Evolutionary conservation across 2,888 invertebrate genomes (phyloP).

Genomic region (Perizoma affinitatum): DNA sequence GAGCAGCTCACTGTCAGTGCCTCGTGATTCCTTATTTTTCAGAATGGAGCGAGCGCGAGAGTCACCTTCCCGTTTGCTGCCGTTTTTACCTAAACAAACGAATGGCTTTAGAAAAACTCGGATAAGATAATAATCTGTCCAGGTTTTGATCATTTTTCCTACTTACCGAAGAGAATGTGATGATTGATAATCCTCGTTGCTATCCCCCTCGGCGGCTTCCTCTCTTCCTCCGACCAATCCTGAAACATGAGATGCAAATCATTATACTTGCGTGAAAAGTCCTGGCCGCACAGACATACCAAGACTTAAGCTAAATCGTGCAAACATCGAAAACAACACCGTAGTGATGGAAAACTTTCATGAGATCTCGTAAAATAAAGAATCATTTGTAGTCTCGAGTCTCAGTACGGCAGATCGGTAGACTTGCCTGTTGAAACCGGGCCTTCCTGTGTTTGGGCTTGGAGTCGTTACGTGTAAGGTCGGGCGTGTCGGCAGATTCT

Average conservation of each 20-base stretch:
- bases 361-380: conserved; percentile 11
- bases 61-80: conserved; percentile 76
- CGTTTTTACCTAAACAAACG: conserved; percentile 72
- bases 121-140: background rate
- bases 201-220: conserved; percentile 79
- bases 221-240: conserved; percentile 83
- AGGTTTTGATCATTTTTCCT: background rate
- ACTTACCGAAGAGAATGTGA: conserved; percentile 79
- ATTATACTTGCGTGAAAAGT: background rate
- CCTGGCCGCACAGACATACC: conserved; percentile 15
- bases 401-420: conserved; percentile 14
- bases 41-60: conserved; percentile 78
- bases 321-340: conserved; percentile 37
- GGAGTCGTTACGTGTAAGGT: conserved; percentile 71
- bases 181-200: conserved; percentile 83
- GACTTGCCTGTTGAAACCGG: conserved; percentile 91
- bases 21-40: conserved; percentile 80
- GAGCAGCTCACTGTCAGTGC: conserved; percentile 81
- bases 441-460: conserved; percentile 93
- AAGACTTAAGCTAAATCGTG: conserved; percentile 42
- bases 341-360: conserved; percentile 21
- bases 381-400: conserved; percentile 5
- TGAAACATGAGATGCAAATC: conserved; percentile 42
- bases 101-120: too few species aligned
- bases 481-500: conserved; percentile 52